Evolutionary conservation across 2,113 vertebrate species (phyloP).

Genomic region (Antennarius striatus): DNA sequence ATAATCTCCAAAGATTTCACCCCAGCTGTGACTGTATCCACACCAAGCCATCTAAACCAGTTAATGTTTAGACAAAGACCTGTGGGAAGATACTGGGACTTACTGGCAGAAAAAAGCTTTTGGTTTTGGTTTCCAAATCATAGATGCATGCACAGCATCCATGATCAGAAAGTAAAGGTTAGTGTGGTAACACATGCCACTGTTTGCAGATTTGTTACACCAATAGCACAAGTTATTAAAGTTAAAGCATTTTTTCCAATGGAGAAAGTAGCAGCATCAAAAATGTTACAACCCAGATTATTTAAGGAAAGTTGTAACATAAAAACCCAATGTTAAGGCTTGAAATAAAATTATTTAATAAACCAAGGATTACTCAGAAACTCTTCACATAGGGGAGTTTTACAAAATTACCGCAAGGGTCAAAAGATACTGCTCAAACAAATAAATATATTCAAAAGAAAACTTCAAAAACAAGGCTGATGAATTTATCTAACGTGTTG

Average conservation of each 20-base stretch:
- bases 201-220: neutral
- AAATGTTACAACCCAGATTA: no score
- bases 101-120: neutral
- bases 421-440: no score
- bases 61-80: slow-evolving; percentile 7
- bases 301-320: no score
- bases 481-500: no score
- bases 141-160: slow-evolving; percentile 2
- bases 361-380: no score
- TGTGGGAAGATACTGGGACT: neutral
- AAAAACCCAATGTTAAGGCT: no score
- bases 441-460: no score
- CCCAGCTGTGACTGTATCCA: neutral
- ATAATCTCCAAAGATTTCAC: neutral
- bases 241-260: neutral
- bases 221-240: neutral
- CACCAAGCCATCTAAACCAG: neutral
- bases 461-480: no score
- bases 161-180: slow-evolving; percentile 5
- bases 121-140: neutral
- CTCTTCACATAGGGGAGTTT: no score
- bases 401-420: no score
- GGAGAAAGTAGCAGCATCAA: neutral
- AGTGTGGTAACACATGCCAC: neutral
- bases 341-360: no score